Evolutionary conservation across 37 sponge, comb jelly and placozoan species (phyloP), one percentile per base, ranked within the genome.

Genomic region (Axinella damicornis): DNA sequence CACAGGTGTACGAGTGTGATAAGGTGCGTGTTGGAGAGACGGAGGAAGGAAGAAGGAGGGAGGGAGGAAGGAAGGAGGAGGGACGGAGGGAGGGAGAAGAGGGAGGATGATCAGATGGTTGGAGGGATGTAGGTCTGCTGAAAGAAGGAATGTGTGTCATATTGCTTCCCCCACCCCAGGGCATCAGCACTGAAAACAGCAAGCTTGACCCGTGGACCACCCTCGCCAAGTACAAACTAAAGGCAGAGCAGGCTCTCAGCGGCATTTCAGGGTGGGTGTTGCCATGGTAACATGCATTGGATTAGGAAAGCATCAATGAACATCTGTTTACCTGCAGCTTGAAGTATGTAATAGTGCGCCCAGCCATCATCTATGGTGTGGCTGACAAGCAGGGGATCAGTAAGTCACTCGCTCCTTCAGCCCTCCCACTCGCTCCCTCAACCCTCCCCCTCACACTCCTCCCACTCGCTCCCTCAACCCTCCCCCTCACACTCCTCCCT

Each of bases 291-390:
- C 37, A 2, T 14, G 5, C 52, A 9, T 64, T 11, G 13, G 20
- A 2, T 64, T 25, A 24, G 2, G 2, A 61, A 2, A 17, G 22
- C 53, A 4, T 12, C 19, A 28, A 9, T 66, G 35, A 25, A 34
- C 60, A 74, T 9, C 0, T 13, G n/a, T 78, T 22, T 60, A 17
- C 35, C 16, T 71, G 19, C n/a, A 91, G 91, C 19, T 60, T 99
- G 72, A 81, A 91, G 34, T 93, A 96, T 76, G 88, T 93, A 15
- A 84, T 99, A 11, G 46, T 99, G 59, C 69, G 99, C 41, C 91
- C 95, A 19, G 97, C 89, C 22, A 86, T 91, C 53, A 80, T 99
- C 25, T 99, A 99, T 86, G 99, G 99, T 21, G 27, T 80, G 0
- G 96, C 94, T 28, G 96, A 95, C 69, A 80, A 73, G 33, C 56